Base-by-base conservation (phyloP, 1,140 invertebrate species). In the Bombus waltoni region DNA sequence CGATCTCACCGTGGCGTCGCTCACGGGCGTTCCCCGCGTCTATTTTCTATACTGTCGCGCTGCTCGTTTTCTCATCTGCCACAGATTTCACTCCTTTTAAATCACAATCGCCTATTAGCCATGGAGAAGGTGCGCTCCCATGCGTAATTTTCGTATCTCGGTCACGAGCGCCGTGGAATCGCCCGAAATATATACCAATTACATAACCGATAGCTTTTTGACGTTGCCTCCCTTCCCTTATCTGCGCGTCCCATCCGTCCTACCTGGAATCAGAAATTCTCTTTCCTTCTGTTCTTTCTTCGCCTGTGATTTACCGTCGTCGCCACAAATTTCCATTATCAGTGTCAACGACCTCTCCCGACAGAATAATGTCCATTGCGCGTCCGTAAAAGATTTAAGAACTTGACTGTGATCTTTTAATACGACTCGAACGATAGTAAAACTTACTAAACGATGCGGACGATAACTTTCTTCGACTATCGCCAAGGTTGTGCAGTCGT, bases 61-160 rank as follows among this genome's bases (percentile, higher is more conserved):
- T 53, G 42, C 59, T 88, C 68, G 75, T 86, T 87, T 83, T 81
- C 66, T 91, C 81, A 78, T 91, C 86, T 83, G 87, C 80, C 75
- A 68, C 73, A 81, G 82, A 84, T 87, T 87, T 88, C 90, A 87
- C 87, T 90, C 83, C 83, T 90, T 90, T 90, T 88, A 88, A 90
- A 85, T 87, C 80, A 89, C 74, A 86, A 83, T 86, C 18, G 77
- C 65, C 84, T 80, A 71, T 89, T 85, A 85, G 57, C 59, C 70
- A 42, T 28, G 32, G 62, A 62, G 13, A 11, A 35, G 57, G 32
- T 38, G 32, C 10, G 11, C 57, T 74, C 22, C 35, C 47, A 28
- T 32, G 28, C 59, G 62, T 74, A 73, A 89, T 81, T 81, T 81
- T 81, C 66, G 72, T 32, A 53, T 76, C 42, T 83, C 70, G 80